Percentiles rank a stretch among this genome's conserved stretches.
Evolutionary conservation across 2,888 invertebrate genomes (phyloP).

Genomic region (Abrostola triplasia): DNA sequence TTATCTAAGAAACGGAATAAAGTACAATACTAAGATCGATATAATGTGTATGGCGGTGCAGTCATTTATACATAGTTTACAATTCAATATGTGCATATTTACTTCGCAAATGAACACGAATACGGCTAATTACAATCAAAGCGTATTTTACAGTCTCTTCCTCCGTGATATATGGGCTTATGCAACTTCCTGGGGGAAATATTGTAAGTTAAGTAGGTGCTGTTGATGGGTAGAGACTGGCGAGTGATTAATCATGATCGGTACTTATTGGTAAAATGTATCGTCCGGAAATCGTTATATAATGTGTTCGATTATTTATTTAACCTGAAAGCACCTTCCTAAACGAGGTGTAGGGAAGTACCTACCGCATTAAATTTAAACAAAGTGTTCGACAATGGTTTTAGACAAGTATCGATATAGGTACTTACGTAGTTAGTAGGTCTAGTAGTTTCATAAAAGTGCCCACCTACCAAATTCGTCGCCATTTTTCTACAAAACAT

Average conservation of each 20-base stretch:
- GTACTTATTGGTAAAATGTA: not conserved
- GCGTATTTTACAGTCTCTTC: slow-evolving; percentile 32
- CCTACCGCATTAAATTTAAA: too few species aligned
- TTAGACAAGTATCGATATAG: too few species aligned
- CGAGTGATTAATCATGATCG: slow-evolving; percentile 22
- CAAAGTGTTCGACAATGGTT: too few species aligned
- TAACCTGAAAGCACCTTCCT: not conserved
- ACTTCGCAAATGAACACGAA: slow-evolving; percentile 17
- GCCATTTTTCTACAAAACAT: too few species aligned
- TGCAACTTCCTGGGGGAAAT: slow-evolving; percentile 42
- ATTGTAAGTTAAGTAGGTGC: slow-evolving; percentile 9
- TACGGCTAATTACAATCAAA: slow-evolving; percentile 36
- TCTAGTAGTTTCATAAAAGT: too few species aligned
- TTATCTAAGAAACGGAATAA: too few species aligned
- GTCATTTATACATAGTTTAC: not conserved
- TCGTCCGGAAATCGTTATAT: not conserved
- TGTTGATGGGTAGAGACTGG: not conserved
- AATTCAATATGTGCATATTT: slow-evolving; percentile 28
- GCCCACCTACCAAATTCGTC: too few species aligned
- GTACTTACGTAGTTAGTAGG: too few species aligned
- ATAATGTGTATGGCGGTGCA: not conserved
- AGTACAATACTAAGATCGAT: not conserved
- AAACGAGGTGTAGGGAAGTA: too few species aligned
- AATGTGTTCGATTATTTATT: not conserved
- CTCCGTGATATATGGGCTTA: slow-evolving; percentile 39